Evolutionary conservation across 1,140 invertebrate species (phyloP).

Genomic region (Drosophila mojavensis): DNA sequence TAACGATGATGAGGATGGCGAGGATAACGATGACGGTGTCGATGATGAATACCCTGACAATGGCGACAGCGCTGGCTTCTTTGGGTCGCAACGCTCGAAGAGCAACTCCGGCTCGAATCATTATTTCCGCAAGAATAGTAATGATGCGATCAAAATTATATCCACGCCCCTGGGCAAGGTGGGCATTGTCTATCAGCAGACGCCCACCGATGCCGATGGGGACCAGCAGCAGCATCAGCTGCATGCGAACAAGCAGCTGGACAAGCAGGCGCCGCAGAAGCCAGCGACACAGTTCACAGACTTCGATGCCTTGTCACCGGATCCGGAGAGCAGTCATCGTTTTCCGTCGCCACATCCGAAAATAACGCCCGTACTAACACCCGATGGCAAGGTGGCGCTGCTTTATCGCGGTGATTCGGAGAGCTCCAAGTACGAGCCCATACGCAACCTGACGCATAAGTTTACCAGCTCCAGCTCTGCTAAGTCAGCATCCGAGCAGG

Average conservation of each 20-base stretch:
- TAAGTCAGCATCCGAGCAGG: constrained; percentile 18
- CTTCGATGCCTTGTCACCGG: constrained; percentile 82
- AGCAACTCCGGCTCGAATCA: constrained; percentile 45
- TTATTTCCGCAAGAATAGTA: constrained; percentile 82
- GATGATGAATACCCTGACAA: constrained; percentile 75
- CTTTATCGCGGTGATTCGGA: constrained; percentile 84
- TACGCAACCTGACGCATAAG: constrained; percentile 81
- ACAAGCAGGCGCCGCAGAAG: constrained; percentile 62
- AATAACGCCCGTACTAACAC: constrained; percentile 84
- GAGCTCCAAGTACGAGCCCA: constrained; percentile 83
- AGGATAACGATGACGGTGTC: constrained; percentile 78
- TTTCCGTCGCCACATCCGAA: constrained; percentile 83
- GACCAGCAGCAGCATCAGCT: constrained; percentile 26
- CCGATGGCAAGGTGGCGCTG: constrained; percentile 84
- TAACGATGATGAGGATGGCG: constrained; percentile 83
- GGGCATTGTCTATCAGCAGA: constrained; percentile 83
- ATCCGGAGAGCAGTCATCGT: constrained; percentile 84
- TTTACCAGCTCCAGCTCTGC: constrained; percentile 44
- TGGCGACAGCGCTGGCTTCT: constrained; percentile 71
- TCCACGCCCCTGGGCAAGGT: constrained; percentile 82
- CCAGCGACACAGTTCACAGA: constrained; percentile 70
- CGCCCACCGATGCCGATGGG: constrained; percentile 55
- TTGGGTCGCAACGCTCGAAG: constrained; percentile 60
- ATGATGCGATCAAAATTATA: constrained; percentile 84
- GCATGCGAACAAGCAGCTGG: constrained; percentile 45